Percentiles rank a stretch among this genome's conserved stretches.
phyloP scores from a whole-genome alignment of 2,888 invertebrate genomes.

The Hermaeophaga mercurialis region DNA sequence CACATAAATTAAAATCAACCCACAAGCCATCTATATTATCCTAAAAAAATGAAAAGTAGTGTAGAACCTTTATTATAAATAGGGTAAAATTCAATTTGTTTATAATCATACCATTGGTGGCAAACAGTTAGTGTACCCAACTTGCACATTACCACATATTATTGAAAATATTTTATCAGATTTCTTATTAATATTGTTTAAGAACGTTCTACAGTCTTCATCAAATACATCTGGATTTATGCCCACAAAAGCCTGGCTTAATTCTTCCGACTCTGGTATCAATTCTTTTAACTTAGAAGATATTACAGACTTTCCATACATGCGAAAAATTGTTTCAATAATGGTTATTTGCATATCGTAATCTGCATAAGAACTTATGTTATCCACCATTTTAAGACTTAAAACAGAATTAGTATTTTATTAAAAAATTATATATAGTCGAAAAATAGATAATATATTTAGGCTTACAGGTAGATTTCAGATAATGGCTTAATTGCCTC shows the following conservation, averaged over 20 bases:
- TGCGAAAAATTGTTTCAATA: conserved; percentile 27
- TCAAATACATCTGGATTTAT: conserved; percentile 25
- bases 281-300: conserved; percentile 19
- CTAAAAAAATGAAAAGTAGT: no score
- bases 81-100: background rate
- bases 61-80: background rate
- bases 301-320: conserved; percentile 25
- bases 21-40: conserved; percentile 18
- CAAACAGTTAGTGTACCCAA: conserved; percentile 17
- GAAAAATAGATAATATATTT: conserved; percentile 12
- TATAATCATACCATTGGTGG: conserved; percentile 28
- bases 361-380: conserved; percentile 29
- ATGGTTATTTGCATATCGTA: conserved; percentile 31
- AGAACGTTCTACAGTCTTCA: conserved; percentile 27
- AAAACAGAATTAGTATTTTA: conserved; percentile 9
- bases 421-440: background rate
- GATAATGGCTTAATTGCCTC: conserved; percentile 18
- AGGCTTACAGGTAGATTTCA: conserved; percentile 32
- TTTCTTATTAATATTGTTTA: conserved; percentile 26
- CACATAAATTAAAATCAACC: conserved; percentile 31
- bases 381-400: conserved; percentile 31
- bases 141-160: conserved; percentile 21
- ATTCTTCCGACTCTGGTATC: conserved; percentile 30
- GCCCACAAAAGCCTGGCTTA: conserved; percentile 23
- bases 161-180: conserved; percentile 30